Base-by-base conservation (phyloP, 1,140 invertebrate species). In the Schlechtendalia chinensis region DNA sequence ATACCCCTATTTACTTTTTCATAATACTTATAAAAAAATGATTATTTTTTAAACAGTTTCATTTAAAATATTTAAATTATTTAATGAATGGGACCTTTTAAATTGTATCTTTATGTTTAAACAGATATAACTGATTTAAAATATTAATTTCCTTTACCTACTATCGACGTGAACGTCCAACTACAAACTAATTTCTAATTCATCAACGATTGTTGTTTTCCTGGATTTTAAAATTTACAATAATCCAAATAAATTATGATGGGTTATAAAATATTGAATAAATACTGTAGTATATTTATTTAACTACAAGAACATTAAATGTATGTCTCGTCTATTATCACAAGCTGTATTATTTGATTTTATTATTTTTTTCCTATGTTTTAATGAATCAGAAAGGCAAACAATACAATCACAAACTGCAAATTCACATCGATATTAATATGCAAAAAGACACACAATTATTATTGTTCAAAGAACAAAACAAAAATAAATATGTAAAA, bases 391-490 rank as follows among this genome's bases (percentile, higher is more conserved):
- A 45, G 32, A 71, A 45, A 45, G 32, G 53, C 69, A 81, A 69
- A 81, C 69, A 72, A 72, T 81, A 72, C 65, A 71, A 72, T 72
- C 50, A 71, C 47, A 71, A 72, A 69, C 65, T 81, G 63, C 69
- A 71, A 81, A 82, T 61, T 72, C 54, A 72, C 59, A 67, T 67
- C n/a, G 45, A 71, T 71, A 82, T 67, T n/a, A 82, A 74, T 72
- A 81, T 72, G 56, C 81, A 79, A 79, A 75, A 79, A 79, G 75
- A 79, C 75, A 79, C 58, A 63, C 75, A 79, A 63, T 19, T 79
- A 63, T 79, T 79, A 50, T 79, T 79, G 58, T 61, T 61, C 32
- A 61, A 61, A 63, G 75, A 79, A 79, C 56, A 63, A 79, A 63
- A 61, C 29, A 59, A 56, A 75, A 47, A 79, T 61, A 79, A 77